These are phyloP conservation scores for Nasonia vitripennis DNA, from an alignment of 1,140 invertebrate genomes.

Conservation along the genomic window DNA sequence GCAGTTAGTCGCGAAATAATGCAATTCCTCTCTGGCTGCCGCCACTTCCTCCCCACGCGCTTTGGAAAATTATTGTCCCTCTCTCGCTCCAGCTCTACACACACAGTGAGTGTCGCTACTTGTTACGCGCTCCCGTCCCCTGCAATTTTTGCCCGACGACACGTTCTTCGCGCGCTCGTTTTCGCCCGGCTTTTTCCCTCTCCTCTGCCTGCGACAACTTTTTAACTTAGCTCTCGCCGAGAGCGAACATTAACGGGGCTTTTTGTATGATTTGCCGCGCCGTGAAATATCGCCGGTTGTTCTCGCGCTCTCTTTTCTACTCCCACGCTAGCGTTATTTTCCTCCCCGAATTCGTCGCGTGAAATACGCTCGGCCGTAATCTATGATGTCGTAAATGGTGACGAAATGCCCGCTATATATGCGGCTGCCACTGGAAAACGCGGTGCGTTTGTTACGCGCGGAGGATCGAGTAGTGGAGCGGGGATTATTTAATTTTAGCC, in stretches of 20 bases:
- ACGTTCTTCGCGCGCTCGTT: background rate
- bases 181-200: background rate
- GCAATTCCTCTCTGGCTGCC: conserved; percentile 22
- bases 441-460: background rate
- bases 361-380: conserved; percentile 33
- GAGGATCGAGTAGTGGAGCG: background rate
- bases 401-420: conserved; percentile 11
- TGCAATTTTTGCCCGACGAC: conserved; percentile 27
- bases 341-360: background rate
- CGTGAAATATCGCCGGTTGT: conserved; percentile 55
- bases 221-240: conserved; percentile 23
- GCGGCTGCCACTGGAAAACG: background rate
- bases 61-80: conserved; percentile 55
- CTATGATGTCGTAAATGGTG: conserved; percentile 32
- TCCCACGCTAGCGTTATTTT: background rate
- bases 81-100: background rate
- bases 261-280: conserved; percentile 44
- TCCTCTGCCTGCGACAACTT: background rate
- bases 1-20: conserved; percentile 55
- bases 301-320: background rate
- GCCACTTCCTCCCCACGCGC: conserved; percentile 9
- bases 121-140: conserved; percentile 16
- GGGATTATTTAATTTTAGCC: conserved; percentile 39
- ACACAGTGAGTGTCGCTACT: background rate
- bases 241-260: conserved; percentile 40